Evolutionary conservation across 1,140 invertebrate genomes (phyloP).

Genomic region (Bombus terrestris): DNA sequence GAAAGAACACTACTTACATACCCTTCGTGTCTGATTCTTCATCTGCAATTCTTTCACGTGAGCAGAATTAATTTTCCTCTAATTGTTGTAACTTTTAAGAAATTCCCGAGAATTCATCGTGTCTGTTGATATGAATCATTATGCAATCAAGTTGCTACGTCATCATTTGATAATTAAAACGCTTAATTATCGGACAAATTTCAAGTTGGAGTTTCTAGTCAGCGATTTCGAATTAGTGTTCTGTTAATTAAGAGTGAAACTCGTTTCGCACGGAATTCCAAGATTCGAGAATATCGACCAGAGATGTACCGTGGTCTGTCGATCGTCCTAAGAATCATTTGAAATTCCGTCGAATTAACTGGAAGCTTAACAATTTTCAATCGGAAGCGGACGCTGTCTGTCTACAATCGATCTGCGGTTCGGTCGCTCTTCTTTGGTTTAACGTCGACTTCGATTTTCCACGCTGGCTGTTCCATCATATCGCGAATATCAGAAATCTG

Average conservation of each 20-base stretch:
- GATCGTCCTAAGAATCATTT: background rate
- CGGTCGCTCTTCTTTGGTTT: conserved; percentile 5
- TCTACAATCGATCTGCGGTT: conserved; percentile 30
- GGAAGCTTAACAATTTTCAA: conserved; percentile 31
- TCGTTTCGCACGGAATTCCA: background rate
- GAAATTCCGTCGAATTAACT: background rate
- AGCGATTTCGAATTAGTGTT: background rate
- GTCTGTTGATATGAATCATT: background rate
- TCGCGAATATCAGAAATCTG: conserved; percentile 2
- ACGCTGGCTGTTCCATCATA: background rate
- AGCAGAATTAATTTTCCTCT: background rate
- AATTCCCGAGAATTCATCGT: background rate
- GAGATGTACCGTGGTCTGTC: too few species aligned
- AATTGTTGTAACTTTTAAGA: too few species aligned
- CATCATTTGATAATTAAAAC: background rate
- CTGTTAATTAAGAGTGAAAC: background rate
- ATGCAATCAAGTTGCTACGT: background rate
- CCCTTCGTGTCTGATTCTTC: background rate
- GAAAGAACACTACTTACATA: background rate
- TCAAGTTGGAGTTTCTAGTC: background rate
- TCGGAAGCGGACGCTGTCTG: background rate
- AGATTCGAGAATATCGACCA: background rate
- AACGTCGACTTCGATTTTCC: conserved; percentile 4
- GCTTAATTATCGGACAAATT: background rate
- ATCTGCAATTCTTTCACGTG: too few species aligned